phyloP scores from a whole-genome alignment of 2,113 vertebrate species.

The Dermatemys mawii region DNA sequence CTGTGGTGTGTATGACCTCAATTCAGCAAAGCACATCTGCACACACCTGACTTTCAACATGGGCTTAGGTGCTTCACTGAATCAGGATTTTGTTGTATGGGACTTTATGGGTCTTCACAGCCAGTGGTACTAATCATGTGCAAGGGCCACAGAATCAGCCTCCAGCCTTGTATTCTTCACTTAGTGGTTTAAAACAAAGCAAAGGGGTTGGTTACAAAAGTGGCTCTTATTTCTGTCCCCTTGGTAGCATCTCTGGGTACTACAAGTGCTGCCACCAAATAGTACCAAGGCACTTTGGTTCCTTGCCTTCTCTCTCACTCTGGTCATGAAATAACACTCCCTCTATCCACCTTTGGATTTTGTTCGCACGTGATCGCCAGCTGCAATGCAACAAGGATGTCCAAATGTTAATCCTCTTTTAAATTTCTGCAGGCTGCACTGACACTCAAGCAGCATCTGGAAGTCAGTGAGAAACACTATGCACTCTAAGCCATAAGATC shows the following conservation, averaged over 20 bases:
- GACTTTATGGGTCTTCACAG: not conserved
- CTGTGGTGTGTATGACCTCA: not conserved
- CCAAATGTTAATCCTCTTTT: not conserved
- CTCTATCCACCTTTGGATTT: not conserved
- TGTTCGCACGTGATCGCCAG: not conserved
- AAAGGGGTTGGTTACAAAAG: not conserved
- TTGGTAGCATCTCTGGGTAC: not conserved
- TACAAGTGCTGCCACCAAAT: not conserved
- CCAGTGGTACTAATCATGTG: accelerated
- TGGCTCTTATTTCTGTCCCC: not conserved
- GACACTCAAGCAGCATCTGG: conserved; percentile 61
- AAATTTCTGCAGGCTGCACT: not conserved
- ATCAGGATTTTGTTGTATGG: not conserved
- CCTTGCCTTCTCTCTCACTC: not conserved
- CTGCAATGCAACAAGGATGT: accelerated
- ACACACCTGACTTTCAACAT: not conserved
- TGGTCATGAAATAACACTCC: not conserved
- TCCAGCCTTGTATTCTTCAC: accelerated
- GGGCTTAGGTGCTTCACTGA: conserved; percentile 16
- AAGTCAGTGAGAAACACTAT: conserved; percentile 69
- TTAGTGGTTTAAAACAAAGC: conserved; percentile 6
- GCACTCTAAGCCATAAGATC: conserved; percentile 47
- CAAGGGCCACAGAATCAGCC: accelerated
- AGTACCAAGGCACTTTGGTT: accelerated
- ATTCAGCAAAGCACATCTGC: not conserved